Base-by-base conservation (phyloP, 2,113 vertebrate species). In the Paedocypris sp. region DNA sequence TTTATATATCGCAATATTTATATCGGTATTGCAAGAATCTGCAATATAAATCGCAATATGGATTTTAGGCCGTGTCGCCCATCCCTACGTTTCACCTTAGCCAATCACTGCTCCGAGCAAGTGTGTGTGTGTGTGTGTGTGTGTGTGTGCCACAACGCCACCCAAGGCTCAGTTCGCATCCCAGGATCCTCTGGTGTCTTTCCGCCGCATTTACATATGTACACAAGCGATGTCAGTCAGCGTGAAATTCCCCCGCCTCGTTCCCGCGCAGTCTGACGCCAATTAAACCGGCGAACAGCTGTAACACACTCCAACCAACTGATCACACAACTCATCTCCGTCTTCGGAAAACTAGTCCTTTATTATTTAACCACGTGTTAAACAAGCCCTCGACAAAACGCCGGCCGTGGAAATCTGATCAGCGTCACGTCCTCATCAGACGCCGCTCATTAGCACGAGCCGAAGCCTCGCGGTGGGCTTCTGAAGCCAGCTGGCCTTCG, bases 91-190 rank as follows among this genome's bases (percentile, higher is more conserved):
- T n/a, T n/a, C n/a, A n/a, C n/a, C n/a, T n/a, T n/a, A n/a, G n/a
- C n/a, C n/a, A 43, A 54, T 64, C 51, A 64, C 31, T 1, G 15
- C 51, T 53, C 29, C 28, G 1, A 10, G 43, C 59, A 38, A 33
- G 63, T 59, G 53, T 43, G 43, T 66, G 46, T 43, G 63, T 59
- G 53, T 43, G 63, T 9, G 13, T 35, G 28, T 25, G 10, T 28
- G 26, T 65, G 52, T 49, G 45, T 49, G 48, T 47, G 33, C 48
- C 59, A 58, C 53, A 61, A 53, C 64, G 47, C 52, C 43, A 69
- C 53, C 48, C 33, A 56, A 49, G 54, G 32, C 36, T 6, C 49
- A 53, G 23, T 61, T 60, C 19, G 10, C 29, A 11, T 59, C 60
- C 54, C 22, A 31, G 58, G 52, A 53, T 60, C 19, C 54, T 52